Evolutionary conservation across 2,797 vertebrate genomes (phyloP).

Genomic region (Salmo trutta): DNA sequence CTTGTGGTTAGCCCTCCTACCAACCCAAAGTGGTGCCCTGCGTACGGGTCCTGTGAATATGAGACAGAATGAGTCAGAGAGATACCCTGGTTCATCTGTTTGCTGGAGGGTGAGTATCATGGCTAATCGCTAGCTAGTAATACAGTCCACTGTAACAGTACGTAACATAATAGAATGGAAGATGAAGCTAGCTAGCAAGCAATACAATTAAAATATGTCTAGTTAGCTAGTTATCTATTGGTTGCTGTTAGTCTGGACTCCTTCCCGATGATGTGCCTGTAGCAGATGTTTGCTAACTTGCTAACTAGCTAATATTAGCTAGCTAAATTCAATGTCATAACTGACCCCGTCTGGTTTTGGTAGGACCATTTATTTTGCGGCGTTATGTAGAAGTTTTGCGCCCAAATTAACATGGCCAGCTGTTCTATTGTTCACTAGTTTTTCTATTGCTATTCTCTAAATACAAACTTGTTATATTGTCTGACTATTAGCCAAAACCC

Average conservation of each 20-base stretch:
- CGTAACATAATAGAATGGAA: not conserved
- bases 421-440: not conserved
- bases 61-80: constrained; percentile 95
- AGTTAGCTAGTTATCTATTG: not conserved
- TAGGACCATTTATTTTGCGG: not conserved
- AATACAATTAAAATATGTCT: not conserved
- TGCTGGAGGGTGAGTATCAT: constrained; percentile 89
- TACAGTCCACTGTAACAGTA: not conserved
- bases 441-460: not conserved
- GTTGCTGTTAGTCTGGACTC: not conserved
- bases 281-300: not conserved
- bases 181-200: not conserved
- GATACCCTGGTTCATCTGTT: constrained; percentile 97
- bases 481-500: not conserved
- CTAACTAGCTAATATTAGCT: not conserved
- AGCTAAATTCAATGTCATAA: not conserved
- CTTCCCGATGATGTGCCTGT: not conserved
- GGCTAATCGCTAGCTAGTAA: not conserved
- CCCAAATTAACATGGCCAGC: not conserved
- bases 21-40: constrained; percentile 47
- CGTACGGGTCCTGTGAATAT: constrained; percentile 79
- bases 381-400: too few relatives aligned
- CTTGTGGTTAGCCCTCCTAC: constrained; percentile 12
- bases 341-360: not conserved
- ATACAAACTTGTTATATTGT: not conserved